Percentiles rank a stretch among this genome's conserved stretches.
These are phyloP conservation scores for Apaloderma vittatum DNA, from an alignment of 2,113 vertebrate genomes.

Conservation along the genomic window DNA sequence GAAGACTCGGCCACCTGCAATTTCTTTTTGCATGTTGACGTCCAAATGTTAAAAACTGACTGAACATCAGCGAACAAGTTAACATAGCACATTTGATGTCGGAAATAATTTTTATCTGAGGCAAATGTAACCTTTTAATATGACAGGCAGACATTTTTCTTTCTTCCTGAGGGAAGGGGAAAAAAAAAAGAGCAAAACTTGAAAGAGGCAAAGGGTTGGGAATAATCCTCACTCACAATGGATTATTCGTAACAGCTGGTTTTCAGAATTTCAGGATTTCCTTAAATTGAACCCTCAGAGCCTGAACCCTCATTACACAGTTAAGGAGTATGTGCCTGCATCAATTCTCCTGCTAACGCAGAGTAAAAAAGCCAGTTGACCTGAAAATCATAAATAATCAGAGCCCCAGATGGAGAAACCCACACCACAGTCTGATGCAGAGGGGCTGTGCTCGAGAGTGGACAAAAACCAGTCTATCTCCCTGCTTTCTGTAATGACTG, in stretches of 20 bases:
- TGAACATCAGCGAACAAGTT: conserved; percentile 11
- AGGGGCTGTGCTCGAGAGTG: neutral
- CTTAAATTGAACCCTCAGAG: conserved; percentile 47
- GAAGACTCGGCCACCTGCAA: neutral
- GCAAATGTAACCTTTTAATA: neutral
- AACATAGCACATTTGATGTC: neutral
- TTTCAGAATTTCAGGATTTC: conserved; percentile 56
- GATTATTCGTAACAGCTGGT: conserved; percentile 34
- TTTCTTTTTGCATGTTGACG: neutral
- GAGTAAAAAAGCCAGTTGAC: neutral
- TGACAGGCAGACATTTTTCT: neutral
- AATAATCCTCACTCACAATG: conserved; percentile 45
- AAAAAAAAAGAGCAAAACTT: conserved; percentile 1
- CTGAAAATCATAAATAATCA: neutral
- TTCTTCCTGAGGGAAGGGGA: neutral
- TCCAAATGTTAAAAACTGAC: neutral
- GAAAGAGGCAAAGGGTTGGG: conserved; percentile 15
- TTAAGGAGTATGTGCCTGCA: neutral
- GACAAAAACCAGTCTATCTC: neutral
- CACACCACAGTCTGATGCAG: neutral
- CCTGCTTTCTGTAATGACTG: neutral
- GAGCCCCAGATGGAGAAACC: neutral
- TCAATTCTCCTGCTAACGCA: neutral
- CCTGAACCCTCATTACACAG: conserved; percentile 13
- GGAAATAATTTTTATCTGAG: neutral